These are phyloP conservation scores for Drosophila virilis DNA, from an alignment of 1,140 invertebrate species.

Conservation along the genomic window DNA sequence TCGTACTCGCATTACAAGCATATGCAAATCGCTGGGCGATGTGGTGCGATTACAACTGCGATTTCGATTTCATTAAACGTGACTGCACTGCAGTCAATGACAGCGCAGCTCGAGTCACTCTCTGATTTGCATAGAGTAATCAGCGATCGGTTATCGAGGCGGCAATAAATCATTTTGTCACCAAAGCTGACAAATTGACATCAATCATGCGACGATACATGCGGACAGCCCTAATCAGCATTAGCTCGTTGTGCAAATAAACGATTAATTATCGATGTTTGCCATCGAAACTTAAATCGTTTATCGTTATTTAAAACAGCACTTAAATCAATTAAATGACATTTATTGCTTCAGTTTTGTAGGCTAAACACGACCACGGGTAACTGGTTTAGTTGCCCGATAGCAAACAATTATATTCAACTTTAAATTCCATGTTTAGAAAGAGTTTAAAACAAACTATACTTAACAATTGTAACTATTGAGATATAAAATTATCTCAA, in stretches of 20 bases:
- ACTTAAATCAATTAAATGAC: conserved; percentile 17
- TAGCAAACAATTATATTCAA: background rate
- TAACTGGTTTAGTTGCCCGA: conserved; percentile 2
- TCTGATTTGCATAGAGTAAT: conserved; percentile 68
- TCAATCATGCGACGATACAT: conserved; percentile 66
- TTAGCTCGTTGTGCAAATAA: background rate
- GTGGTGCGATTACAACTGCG: conserved; percentile 58
- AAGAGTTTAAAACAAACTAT: no score
- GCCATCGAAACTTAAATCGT: conserved; percentile 22
- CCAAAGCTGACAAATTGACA: conserved; percentile 67
- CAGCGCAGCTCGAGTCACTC: conserved; percentile 26
- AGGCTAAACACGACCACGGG: background rate
- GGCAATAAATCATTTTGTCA: conserved; percentile 79
- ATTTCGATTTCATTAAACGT: conserved; percentile 77
- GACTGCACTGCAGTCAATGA: conserved; percentile 44
- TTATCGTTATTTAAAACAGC: conserved; percentile 19
- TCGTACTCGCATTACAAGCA: conserved; percentile 51
- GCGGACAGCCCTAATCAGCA: conserved; percentile 53
- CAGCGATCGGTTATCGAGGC: conserved; percentile 57
- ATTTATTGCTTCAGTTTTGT: conserved; percentile 5
- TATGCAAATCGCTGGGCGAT: conserved; percentile 61
- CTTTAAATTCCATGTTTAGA: no score
- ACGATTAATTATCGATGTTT: conserved; percentile 41
- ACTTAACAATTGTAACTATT: no score
- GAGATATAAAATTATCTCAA: no score